Percentiles rank a stretch among this genome's conserved stretches.
These are phyloP conservation scores for Zosterops borbonicus DNA, from an alignment of 2,113 vertebrate species.

Conservation along the genomic window DNA sequence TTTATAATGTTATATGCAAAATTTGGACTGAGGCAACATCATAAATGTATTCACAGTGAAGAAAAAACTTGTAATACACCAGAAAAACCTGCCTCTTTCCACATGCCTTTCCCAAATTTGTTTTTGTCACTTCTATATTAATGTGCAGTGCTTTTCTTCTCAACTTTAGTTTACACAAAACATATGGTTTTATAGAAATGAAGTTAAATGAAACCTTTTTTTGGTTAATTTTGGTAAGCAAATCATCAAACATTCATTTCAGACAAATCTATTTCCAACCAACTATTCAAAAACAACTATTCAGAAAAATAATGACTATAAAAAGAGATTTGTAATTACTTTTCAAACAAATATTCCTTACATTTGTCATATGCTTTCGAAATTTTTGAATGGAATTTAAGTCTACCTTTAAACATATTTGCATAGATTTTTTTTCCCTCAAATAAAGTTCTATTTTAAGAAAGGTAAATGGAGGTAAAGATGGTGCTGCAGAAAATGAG, in stretches of 20 bases:
- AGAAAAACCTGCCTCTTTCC: not conserved
- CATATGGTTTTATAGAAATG: not conserved
- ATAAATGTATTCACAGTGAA: not conserved
- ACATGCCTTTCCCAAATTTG: rapidly evolving
- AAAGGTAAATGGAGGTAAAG: not conserved
- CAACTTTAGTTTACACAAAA: not conserved
- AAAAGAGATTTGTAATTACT: not conserved
- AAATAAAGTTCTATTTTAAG: not conserved
- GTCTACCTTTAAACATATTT: not conserved
- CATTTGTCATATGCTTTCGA: not conserved
- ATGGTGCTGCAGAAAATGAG: not conserved
- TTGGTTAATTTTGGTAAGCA: not conserved
- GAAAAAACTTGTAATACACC: not conserved
- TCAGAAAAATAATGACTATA: not conserved
- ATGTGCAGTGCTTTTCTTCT: not conserved
- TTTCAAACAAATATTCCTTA: not conserved
- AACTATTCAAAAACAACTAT: not conserved
- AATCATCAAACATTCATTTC: not conserved
- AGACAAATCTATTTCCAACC: not conserved
- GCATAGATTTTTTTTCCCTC: too few species aligned
- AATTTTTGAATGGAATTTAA: not conserved
- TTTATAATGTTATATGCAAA: not conserved
- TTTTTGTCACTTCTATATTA: not conserved
- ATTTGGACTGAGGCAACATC: not conserved
- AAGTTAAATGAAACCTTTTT: not conserved